These are phyloP conservation scores for Rhabdomys dilectus DNA, from an alignment of 2,113 vertebrate species.

Conservation along the genomic window DNA sequence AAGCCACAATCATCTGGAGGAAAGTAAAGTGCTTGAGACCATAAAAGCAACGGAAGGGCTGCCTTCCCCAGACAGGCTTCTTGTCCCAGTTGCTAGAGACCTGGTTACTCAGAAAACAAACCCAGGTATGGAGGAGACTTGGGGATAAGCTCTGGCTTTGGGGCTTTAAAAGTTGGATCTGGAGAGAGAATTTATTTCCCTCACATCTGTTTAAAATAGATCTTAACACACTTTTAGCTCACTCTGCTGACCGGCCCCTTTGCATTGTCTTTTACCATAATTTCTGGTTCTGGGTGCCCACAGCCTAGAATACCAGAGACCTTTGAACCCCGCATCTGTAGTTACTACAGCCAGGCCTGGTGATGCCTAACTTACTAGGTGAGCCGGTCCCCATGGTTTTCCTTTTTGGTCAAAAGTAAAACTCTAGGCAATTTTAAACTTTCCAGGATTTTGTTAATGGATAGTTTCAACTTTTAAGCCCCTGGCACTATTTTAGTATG, in stretches of 20 bases:
- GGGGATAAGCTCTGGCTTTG: neutral
- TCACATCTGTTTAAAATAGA: conserved; percentile 1
- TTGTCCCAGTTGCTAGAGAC: conserved; percentile 27
- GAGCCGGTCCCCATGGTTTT: neutral
- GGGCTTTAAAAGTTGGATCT: neutral
- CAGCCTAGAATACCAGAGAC: neutral
- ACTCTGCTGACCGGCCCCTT: neutral
- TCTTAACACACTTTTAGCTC: neutral
- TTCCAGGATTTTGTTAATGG: neutral
- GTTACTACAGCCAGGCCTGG: neutral
- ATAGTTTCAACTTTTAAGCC: neutral
- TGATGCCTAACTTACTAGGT: too few species aligned
- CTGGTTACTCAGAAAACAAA: neutral
- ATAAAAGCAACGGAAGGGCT: neutral
- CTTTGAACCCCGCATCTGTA: neutral
- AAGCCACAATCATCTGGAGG: neutral
- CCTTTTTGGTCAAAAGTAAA: neutral
- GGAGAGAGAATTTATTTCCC: neutral
- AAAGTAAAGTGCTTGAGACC: neutral
- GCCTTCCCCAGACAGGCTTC: conserved; percentile 7
- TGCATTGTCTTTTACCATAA: neutral
- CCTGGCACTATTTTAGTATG: neutral
- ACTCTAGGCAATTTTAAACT: neutral
- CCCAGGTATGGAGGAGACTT: neutral
- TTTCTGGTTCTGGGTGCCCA: neutral